Percentiles rank a stretch among this genome's conserved stretches.
These are phyloP conservation scores for Pollenia labialis DNA, from an alignment of 2,888 invertebrate species.

Conservation along the genomic window DNA sequence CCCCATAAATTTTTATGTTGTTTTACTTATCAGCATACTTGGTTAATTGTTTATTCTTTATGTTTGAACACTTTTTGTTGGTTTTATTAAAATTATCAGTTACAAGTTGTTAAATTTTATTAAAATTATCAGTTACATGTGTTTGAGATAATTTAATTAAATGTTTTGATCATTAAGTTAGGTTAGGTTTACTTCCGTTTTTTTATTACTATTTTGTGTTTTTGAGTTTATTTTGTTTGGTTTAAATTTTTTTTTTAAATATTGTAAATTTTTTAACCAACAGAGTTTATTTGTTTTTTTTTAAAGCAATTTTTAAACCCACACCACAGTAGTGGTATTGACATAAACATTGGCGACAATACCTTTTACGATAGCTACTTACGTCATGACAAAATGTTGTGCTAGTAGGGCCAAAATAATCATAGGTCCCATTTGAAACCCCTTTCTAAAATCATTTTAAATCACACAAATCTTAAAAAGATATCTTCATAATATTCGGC, in stretches of 20 bases:
- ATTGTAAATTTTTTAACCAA: neutral
- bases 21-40: slow-evolving; percentile 13
- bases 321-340: too few species aligned
- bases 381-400: too few species aligned
- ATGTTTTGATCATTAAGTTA: slow-evolving; percentile 5
- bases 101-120: neutral
- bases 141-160: neutral
- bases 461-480: too few species aligned
- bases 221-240: neutral
- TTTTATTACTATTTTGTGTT: neutral
- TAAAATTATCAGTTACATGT: slow-evolving; percentile 37
- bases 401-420: too few species aligned
- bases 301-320: too few species aligned
- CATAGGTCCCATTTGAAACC: too few species aligned
- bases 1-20: slow-evolving; percentile 40
- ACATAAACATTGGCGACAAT: too few species aligned
- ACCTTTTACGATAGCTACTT: too few species aligned
- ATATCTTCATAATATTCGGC: too few species aligned
- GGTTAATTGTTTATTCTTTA: slow-evolving; percentile 9
- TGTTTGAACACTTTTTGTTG: slow-evolving; percentile 31
- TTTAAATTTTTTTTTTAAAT: neutral
- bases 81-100: slow-evolving; percentile 24
- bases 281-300: neutral
- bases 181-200: neutral
- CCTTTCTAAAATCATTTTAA: too few species aligned